Base-by-base conservation (phyloP, 1,140 invertebrate species). In the Drosophila athabasca region DNA sequence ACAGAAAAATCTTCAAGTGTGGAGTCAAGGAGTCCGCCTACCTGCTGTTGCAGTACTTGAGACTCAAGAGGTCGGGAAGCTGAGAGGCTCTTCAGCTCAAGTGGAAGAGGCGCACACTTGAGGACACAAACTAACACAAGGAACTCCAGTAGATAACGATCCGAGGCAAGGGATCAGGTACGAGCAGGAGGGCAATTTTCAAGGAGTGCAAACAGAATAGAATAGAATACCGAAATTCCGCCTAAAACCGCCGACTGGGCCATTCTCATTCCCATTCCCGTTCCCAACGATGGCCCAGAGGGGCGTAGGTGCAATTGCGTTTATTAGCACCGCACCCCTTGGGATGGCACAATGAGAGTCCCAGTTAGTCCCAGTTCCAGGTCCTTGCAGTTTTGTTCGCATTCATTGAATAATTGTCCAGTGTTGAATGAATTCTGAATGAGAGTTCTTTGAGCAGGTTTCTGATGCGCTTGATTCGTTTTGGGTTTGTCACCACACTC, bases 261-360 rank as follows among this genome's bases (percentile, higher is more conserved):
- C 70, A 70, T 79, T 82, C 72, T 73, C 46, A 64, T 67, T 53
- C 53, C 50, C 66, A 68, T 69, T 68, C 66, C 43, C 50, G 39
- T 67, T 67, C 53, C 61, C 48, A 67, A 45, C 45, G 35, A 50
- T 49, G 78, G 57, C 83, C 69, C 84, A 71, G 48, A 72, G 73
- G 85, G 87, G 85, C 79, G 87, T 90, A 90, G 87, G 85, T 90
- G 87, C 87, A 90, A 90, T 90, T 90, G 87, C 87, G 87, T 90
- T 90, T 90, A 90, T 90, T 90, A 89, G 79, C 84, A 76, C 76
- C 76, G 84, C 79, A 76, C 64, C 79, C 79, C 69, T 73, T 80
- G 69, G 74, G 59, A 60, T 51, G 19, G 45, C 58, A 78, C 53
- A 70, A 84, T 62, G 35, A 59, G 52, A 62, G 64, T n/a, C n/a